phyloP scores from a whole-genome alignment of 2,888 invertebrate species.

The Drosophila ustulata region DNA sequence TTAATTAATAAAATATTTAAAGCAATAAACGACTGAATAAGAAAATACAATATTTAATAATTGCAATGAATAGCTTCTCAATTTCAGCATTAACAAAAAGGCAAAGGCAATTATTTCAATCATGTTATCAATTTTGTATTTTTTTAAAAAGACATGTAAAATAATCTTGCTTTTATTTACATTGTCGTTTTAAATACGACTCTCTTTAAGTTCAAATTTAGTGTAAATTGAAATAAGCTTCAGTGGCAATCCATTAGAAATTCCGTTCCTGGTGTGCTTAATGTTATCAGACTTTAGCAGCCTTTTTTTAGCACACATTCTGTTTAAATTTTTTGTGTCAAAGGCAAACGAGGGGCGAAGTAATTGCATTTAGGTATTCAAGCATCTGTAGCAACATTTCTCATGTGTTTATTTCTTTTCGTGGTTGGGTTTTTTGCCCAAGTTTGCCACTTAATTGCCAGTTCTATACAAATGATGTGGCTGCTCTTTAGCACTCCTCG shows the following conservation, averaged over 20 bases:
- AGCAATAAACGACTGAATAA: slow-evolving; percentile 23
- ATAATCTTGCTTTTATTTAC: too few species aligned
- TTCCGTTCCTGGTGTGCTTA: slow-evolving; percentile 2
- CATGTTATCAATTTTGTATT: too few species aligned
- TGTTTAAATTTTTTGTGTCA: not conserved
- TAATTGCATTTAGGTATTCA: slow-evolving; percentile 28
- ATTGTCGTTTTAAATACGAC: too few species aligned
- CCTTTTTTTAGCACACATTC: not conserved
- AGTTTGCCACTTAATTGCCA: slow-evolving; percentile 60
- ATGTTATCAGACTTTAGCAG: slow-evolving; percentile 3
- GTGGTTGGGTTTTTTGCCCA: not conserved
- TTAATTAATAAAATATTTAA: slow-evolving; percentile 68
- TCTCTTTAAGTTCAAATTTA: not conserved
- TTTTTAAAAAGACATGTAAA: too few species aligned
- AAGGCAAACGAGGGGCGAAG: not conserved
- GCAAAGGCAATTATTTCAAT: not conserved
- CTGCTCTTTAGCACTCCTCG: slow-evolving; percentile 6
- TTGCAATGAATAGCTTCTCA: slow-evolving; percentile 9
- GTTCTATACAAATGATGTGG: slow-evolving; percentile 66
- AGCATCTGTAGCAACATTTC: slow-evolving; percentile 28
- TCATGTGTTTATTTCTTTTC: slow-evolving; percentile 26
- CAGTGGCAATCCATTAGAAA: slow-evolving; percentile 7
- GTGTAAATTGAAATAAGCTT: not conserved
- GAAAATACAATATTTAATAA: slow-evolving; percentile 4
- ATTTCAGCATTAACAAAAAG: slow-evolving; percentile 1